These are phyloP conservation scores for Labrus mixtus DNA, from an alignment of 2,113 vertebrate genomes.

Conservation along the genomic window DNA sequence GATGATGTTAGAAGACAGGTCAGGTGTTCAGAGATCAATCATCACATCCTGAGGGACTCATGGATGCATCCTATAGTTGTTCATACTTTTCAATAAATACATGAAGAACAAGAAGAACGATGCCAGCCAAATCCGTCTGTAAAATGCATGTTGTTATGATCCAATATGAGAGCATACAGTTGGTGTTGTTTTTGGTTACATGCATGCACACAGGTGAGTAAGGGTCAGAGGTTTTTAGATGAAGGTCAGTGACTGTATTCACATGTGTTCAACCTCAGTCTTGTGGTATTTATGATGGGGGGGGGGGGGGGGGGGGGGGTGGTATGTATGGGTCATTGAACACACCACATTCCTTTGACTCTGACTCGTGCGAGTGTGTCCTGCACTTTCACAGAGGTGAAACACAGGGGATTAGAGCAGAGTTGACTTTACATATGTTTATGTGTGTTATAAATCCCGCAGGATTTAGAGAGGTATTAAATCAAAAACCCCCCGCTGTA, in stretches of 20 bases:
- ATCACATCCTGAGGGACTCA: neutral
- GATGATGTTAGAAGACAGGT: neutral
- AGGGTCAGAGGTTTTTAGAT: too few species aligned
- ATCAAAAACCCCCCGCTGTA: slow-evolving; percentile 1
- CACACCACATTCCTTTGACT: slow-evolving; percentile 1
- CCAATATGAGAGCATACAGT: too few species aligned
- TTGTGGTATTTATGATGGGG: too few species aligned
- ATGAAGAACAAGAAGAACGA: too few species aligned
- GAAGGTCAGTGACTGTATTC: too few species aligned
- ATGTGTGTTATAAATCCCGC: neutral
- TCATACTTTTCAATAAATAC: too few species aligned
- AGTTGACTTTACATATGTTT: neutral
- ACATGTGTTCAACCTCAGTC: neutral
- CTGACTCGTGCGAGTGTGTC: neutral
- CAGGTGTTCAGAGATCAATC: neutral
- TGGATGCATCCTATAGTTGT: too few species aligned
- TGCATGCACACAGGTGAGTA: neutral
- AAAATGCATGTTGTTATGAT: too few species aligned
- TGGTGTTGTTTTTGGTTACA: neutral
- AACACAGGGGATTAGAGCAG: neutral
- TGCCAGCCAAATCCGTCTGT: too few species aligned
- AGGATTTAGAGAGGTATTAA: slow-evolving; percentile 4
- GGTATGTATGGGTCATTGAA: neutral
- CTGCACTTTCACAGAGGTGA: neutral
- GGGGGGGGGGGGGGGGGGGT: neutral